Percentiles rank a stretch among this genome's conserved stretches.
These are phyloP conservation scores for Achlya flavicornis DNA, from an alignment of 2,888 invertebrate species.

Conservation along the genomic window DNA sequence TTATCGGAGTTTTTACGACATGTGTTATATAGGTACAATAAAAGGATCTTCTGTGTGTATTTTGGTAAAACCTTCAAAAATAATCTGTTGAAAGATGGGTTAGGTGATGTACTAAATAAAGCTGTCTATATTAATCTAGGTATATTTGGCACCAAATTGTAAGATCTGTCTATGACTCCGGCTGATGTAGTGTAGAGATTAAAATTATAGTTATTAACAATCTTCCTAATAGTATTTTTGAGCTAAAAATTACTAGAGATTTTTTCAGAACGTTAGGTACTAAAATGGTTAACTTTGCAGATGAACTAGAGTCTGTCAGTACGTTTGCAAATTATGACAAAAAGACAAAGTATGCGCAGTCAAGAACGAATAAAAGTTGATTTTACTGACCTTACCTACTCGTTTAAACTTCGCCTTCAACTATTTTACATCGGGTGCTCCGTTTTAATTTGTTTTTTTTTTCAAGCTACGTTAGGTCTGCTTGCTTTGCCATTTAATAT, in stretches of 20 bases:
- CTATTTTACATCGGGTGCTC: constrained; percentile 21
- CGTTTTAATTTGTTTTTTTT: constrained; percentile 30
- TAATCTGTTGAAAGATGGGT: no score
- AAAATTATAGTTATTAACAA: no score
- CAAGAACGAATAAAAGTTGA: constrained; percentile 17
- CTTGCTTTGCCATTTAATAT: constrained; percentile 24
- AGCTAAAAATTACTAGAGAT: neutral
- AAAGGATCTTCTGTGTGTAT: neutral
- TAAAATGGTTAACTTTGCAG: constrained; percentile 14
- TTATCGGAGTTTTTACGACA: neutral
- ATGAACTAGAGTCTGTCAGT: constrained; percentile 28
- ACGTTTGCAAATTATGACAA: constrained; percentile 25
- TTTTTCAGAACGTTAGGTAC: neutral
- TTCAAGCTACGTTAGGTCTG: constrained; percentile 20
- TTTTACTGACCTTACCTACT: constrained; percentile 35
- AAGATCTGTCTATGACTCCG: no score
- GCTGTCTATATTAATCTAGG: no score
- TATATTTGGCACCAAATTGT: no score
- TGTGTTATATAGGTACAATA: neutral
- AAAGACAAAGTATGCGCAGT: constrained; percentile 21
- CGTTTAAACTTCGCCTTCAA: constrained; percentile 23
- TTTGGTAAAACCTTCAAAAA: no score
- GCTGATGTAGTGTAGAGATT: no score
- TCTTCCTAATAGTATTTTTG: neutral
- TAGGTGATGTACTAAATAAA: no score